Evolutionary conservation across 2,797 vertebrate genomes (phyloP), one percentile per base, ranked within the genome.

Genomic region (Tarsius wallacei): DNA sequence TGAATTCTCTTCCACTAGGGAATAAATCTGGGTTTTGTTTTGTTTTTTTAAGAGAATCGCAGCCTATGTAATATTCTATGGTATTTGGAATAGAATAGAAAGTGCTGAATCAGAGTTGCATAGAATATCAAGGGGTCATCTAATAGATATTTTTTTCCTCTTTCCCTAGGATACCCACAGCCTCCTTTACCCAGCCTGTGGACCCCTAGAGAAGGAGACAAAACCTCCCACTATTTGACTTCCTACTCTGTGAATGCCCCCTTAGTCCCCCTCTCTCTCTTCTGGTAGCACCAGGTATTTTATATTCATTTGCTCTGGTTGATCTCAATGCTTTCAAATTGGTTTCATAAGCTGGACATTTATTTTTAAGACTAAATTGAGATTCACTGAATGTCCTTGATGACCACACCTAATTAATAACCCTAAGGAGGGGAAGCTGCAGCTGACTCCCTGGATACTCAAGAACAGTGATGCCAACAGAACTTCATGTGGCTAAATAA

Each of bases 31-130:
- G 53, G 33, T 59, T 42, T 42, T 42, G 42, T 61, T 83, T 94
- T 90, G 59, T 68, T 83, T 94, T 90, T 17, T 36, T 42, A 77
- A 95, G 81, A 71, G 33, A 87, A 71, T 49, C 42, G 19, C 42
- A 11, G 17, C 15, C 64, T 71, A 89, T 61, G 53, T 83, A n/a
- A 76, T 26, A 81, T 36, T 82, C 42, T 66, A 7, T 16, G 63
- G 49, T 53, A 36, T 55, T 14, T 89, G 55, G 36, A 89, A n/a
- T 33, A 76, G 59, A 73, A 47, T 12, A 86, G 47, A 53, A 90
- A n/a, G 42, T 78, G 89, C 74, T 42, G 49, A 82, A 73, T 80
- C 88, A 61, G 33, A 47, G 16, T n/a, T 22, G 10, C 36, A 16
- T 42, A 61, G 55, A 63, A 26, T 17, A n/a, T 53, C 68, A 33